A percentile compares a stretch with the other conserved stretches of the same genome.
phyloP scores from a whole-genome alignment of 2,797 vertebrate species.

The Tauraco hartlaubi region DNA sequence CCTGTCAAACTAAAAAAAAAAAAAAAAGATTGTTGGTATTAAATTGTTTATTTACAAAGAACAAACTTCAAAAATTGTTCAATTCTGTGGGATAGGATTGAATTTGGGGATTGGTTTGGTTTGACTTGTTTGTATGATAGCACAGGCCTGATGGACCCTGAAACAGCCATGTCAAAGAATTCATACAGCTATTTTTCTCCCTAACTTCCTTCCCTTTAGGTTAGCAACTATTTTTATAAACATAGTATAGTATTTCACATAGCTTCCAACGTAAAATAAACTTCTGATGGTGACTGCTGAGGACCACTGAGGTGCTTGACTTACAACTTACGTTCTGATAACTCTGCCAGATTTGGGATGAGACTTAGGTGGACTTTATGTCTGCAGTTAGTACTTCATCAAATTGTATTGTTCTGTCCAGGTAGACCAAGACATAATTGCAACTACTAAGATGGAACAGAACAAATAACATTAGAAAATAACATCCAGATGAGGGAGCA shows the following conservation, averaged over 20 bases:
- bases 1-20: not conserved
- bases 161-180: not conserved
- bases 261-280: not conserved
- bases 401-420: not conserved
- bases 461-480: not conserved
- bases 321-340: not conserved
- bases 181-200: not conserved
- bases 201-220: not conserved
- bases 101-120: rapidly evolving
- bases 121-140: not conserved
- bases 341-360: not conserved
- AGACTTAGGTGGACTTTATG: not conserved
- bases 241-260: not conserved
- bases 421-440: not conserved
- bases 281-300: not conserved
- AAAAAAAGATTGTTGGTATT: not conserved
- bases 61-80: not conserved
- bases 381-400: not conserved
- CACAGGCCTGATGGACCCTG: not conserved
- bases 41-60: not conserved
- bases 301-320: not conserved
- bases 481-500: not conserved
- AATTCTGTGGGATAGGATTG: not conserved
- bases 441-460: not conserved
- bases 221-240: not conserved